A percentile compares a stretch with the other conserved stretches of the same genome.
Evolutionary conservation across 2,113 vertebrate genomes (phyloP).

Genomic region (Verasper variegatus): DNA sequence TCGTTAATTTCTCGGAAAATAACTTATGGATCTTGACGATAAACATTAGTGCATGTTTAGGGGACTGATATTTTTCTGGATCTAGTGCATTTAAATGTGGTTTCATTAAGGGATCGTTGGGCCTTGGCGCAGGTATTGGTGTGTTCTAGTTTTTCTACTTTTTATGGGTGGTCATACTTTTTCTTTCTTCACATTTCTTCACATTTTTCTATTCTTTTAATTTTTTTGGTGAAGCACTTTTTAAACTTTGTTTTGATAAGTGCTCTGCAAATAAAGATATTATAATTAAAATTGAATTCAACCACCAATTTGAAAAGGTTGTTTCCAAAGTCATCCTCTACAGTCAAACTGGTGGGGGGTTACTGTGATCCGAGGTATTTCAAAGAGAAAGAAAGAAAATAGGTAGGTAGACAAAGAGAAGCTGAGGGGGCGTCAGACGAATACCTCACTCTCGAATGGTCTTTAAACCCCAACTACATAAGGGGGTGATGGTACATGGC

Average conservation of each 20-base stretch:
- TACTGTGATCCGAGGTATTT: slow-evolving; percentile 7
- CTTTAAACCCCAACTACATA: slow-evolving; percentile 44
- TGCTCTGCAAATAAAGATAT: neutral
- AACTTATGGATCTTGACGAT: no score
- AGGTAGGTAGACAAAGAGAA: slow-evolving; percentile 72
- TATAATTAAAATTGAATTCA: neutral
- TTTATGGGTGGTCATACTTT: no score
- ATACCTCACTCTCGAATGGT: slow-evolving; percentile 54
- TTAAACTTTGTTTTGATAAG: no score
- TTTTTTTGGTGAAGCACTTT: neutral
- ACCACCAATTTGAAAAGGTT: neutral
- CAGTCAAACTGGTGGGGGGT: neutral
- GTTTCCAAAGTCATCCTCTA: neutral
- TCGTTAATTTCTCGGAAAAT: no score
- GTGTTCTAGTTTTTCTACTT: no score
- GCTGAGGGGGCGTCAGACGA: slow-evolving; percentile 59
- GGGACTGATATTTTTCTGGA: no score
- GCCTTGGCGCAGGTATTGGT: neutral
- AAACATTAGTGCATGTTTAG: no score
- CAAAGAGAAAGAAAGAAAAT: slow-evolving; percentile 38
- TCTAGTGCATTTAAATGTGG: neutral
- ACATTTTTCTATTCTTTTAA: no score
- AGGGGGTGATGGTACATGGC: neutral
- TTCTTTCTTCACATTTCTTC: no score
- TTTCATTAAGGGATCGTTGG: neutral